A percentile compares a stretch with the other conserved stretches of the same genome.
These are phyloP conservation scores for Lagopus leucura DNA, from an alignment of 2,113 vertebrate species.

Conservation along the genomic window DNA sequence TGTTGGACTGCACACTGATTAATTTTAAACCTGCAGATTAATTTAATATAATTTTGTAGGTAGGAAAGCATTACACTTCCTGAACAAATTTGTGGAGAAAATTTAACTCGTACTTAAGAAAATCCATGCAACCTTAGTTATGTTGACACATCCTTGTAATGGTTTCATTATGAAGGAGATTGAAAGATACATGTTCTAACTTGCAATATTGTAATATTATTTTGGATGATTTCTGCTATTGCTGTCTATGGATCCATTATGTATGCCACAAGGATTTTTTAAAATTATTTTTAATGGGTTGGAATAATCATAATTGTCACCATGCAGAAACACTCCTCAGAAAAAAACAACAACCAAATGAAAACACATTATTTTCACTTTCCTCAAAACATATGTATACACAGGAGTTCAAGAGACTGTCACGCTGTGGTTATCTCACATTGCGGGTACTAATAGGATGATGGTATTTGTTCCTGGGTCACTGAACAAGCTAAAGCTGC, in stretches of 20 bases:
- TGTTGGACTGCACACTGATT: no score
- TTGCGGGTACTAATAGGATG: constrained; percentile 61
- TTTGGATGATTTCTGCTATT: background rate
- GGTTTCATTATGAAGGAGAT: background rate
- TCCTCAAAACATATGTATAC: constrained; percentile 16
- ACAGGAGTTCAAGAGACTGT: constrained; percentile 19
- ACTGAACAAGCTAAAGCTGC: constrained; percentile 61
- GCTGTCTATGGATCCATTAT: background rate
- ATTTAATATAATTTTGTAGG: background rate
- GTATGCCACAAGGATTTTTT: background rate
- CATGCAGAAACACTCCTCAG: background rate
- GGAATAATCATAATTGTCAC: constrained; percentile 49
- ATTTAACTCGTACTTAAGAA: background rate
- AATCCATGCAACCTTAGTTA: background rate
- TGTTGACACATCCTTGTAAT: background rate
- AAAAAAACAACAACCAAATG: background rate
- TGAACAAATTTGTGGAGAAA: background rate
- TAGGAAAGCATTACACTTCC: background rate
- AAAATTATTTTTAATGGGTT: constrained; percentile 4
- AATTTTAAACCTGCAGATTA: background rate
- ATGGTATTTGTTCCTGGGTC: constrained; percentile 50
- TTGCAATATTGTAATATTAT: background rate
- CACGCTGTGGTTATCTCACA: constrained; percentile 14
- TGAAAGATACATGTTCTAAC: background rate
- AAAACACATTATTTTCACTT: constrained; percentile 1